Evolutionary conservation across 2,113 vertebrate species (phyloP), one percentile per base, ranked within the genome.

Genomic region (Setophaga coronata): DNA sequence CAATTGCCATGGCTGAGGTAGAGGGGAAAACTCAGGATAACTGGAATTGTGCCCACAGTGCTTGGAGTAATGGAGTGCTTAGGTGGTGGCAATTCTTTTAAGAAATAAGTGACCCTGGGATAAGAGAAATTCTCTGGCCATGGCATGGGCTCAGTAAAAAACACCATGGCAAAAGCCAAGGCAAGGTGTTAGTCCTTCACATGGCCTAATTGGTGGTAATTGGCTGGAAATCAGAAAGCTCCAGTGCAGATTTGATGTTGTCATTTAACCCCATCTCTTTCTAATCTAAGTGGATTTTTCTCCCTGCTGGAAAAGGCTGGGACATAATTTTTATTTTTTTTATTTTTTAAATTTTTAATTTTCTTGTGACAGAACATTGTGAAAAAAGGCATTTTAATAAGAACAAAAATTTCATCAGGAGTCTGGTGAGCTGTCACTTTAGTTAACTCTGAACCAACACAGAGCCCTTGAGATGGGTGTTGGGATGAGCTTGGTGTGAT

Each of bases 401-500:
- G 71, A 89, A 43, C 29, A 61, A 34, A 77, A 56, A 51, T 65
- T 76, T 89, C 9, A 43, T 81, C 28, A 38, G 42, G 61, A 36
- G 26, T 14, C 57, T 50, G 58, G 34, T 54, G 70, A 90, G 31
- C 82, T 95, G 71, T 80, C 80, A 70, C 51, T 67, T 50, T 28
- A 51, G 69, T 77, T 89, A 89, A 89, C 72, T 67, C 54, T 66
- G 90, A 18, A 11, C 58, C 50, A 74, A n/a, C 80, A 71, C 33
- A 47, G 54, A 54, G 7, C 62, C 56, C 67, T 70, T 66, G 56
- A 54, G 86, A 78, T 24, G 38, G 10, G 1, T 1, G 1, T 58
- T 81, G 81, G 62, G 47, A 17, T 73, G 70, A 67, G 86, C 40
- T 36, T 74, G 72, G 23, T 7, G 15, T 38, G 58, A 66, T 70